phyloP scores from a whole-genome alignment of 2,888 invertebrate species.

The Lasiommata megera region DNA sequence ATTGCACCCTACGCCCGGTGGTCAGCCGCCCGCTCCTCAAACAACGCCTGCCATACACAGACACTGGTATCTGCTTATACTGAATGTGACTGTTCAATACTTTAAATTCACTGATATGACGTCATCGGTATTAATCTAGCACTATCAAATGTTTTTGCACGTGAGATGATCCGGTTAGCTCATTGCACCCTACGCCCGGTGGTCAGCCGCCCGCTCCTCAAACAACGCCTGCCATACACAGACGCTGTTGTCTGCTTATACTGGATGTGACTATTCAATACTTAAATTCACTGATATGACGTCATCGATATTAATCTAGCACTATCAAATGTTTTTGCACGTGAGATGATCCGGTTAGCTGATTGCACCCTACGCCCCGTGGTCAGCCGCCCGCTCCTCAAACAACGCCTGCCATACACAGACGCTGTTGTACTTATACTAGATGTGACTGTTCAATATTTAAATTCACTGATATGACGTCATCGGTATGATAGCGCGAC shows the following conservation, averaged over 20 bases:
- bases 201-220: not conserved
- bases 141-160: not conserved
- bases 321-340: not conserved
- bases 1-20: not conserved
- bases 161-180: not conserved
- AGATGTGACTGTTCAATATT: not conserved
- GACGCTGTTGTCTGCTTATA: not conserved
- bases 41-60: not conserved
- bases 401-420: not conserved
- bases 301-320: not conserved
- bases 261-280: not conserved
- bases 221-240: not conserved
- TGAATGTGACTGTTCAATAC: not conserved
- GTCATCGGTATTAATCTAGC: not conserved
- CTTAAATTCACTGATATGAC: not conserved
- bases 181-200: not conserved
- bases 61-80: not conserved
- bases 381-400: not conserved
- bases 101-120: not conserved
- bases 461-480: not conserved
- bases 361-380: not conserved
- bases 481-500: conserved; percentile 36
- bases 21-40: not conserved
- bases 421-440: not conserved
- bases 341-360: not conserved